Percentiles rank a stretch among this genome's conserved stretches.
Evolutionary conservation across 2,113 vertebrate genomes (phyloP).

Genomic region (Plestiodon gilberti): DNA sequence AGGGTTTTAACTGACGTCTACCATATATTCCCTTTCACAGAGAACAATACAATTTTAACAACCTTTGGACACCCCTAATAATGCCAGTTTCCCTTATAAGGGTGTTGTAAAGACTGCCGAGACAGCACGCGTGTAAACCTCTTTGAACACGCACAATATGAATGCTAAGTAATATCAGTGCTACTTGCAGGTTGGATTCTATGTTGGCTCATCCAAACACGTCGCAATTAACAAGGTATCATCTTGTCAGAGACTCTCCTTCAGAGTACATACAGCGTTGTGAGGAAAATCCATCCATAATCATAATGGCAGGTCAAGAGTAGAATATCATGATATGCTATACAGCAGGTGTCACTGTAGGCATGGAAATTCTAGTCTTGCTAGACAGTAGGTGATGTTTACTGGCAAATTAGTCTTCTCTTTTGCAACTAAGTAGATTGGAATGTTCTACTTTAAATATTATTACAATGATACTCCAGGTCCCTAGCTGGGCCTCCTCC

Average conservation of each 20-base stretch:
- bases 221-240: not conserved
- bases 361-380: not conserved
- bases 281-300: not conserved
- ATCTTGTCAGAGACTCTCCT: not conserved
- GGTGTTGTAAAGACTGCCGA: not conserved
- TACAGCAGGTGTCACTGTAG: slow-evolving; percentile 15
- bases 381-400: not conserved
- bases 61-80: too few relatives aligned
- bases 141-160: not conserved
- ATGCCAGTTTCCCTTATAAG: not conserved
- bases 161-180: not conserved
- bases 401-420: not conserved
- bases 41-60: too few relatives aligned
- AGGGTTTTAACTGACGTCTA: too few relatives aligned
- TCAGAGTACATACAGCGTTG: not conserved
- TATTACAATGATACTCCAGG: not conserved
- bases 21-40: too few relatives aligned
- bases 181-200: not conserved
- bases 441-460: slow-evolving; percentile 4
- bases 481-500: not conserved
- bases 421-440: not conserved
- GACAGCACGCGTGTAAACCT: not conserved
- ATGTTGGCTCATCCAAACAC: not conserved
- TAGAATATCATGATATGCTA: not conserved
- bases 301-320: not conserved